Percentiles rank a stretch among this genome's conserved stretches.
Conservation (phyloP, 2,113 vertebrate species). For the Pteronura brasiliensis region DNA sequence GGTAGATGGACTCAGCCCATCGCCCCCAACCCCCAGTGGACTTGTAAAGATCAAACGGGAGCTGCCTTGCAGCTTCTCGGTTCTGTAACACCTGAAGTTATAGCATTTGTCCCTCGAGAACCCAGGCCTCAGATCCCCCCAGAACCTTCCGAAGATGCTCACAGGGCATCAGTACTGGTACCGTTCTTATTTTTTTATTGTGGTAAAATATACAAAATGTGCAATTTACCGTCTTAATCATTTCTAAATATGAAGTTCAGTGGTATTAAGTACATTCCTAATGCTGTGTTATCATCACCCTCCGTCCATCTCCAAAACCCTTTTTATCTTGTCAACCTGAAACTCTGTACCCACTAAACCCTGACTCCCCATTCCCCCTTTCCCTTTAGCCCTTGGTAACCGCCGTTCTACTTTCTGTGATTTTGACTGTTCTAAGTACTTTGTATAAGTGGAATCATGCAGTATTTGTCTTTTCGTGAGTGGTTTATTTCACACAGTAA, state of each 20-base stretch:
- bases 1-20: accelerated
- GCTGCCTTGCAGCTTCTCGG: background rate
- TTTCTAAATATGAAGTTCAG: background rate
- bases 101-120: background rate
- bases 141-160: background rate
- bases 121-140: background rate
- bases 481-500: background rate
- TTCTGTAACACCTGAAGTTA: background rate
- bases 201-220: background rate
- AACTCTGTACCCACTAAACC: background rate
- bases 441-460: background rate
- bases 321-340: background rate
- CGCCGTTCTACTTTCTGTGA: background rate
- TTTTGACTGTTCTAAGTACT: background rate
- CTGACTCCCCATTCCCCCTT: background rate
- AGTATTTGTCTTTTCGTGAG: background rate
- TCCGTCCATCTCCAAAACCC: background rate
- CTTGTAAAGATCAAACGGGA: background rate
- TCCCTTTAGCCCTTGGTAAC: background rate
- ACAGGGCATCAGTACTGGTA: background rate
- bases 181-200: background rate
- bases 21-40: background rate
- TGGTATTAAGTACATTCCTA: background rate
- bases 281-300: background rate
- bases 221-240: background rate